phyloP scores from a whole-genome alignment of 1,140 invertebrate species.

The Chironomus tepperi region DNA sequence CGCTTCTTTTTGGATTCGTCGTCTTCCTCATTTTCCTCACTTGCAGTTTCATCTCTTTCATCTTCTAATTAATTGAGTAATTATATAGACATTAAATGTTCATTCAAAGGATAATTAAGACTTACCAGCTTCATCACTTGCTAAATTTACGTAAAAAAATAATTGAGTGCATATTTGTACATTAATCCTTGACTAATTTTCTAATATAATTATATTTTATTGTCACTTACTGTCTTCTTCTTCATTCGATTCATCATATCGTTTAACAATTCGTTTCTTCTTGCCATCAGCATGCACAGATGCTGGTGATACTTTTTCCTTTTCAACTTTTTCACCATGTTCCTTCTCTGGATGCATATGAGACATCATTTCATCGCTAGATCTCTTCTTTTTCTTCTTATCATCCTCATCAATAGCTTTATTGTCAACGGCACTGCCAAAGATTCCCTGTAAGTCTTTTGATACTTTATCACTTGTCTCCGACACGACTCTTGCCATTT shows the following conservation, averaged over 20 bases:
- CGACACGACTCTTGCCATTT: conserved; percentile 27
- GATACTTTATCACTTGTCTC: conserved; percentile 34
- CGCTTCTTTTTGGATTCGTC: conserved; percentile 38
- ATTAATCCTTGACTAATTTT: too few relatives aligned
- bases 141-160: neutral
- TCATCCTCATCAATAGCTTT: neutral
- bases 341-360: conserved; percentile 26
- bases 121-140: neutral
- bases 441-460: conserved; percentile 40
- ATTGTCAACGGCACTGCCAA: conserved; percentile 40
- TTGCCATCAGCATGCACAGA: neutral
- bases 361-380: conserved; percentile 41
- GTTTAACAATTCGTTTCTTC: neutral
- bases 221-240: neutral
- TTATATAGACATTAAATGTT: neutral
- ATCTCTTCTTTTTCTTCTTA: conserved; percentile 43
- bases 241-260: neutral
- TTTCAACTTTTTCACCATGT: conserved; percentile 28
- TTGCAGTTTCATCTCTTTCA: conserved; percentile 21
- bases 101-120: neutral
- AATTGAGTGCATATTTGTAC: too few relatives aligned
- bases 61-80: neutral
- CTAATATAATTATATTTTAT: neutral
- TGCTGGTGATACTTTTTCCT: neutral
- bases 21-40: conserved; percentile 44